Evolutionary conservation across 2,113 vertebrate genomes (phyloP), one percentile per base, ranked within the genome.

Genomic region (Coregonus clupeaformis): DNA sequence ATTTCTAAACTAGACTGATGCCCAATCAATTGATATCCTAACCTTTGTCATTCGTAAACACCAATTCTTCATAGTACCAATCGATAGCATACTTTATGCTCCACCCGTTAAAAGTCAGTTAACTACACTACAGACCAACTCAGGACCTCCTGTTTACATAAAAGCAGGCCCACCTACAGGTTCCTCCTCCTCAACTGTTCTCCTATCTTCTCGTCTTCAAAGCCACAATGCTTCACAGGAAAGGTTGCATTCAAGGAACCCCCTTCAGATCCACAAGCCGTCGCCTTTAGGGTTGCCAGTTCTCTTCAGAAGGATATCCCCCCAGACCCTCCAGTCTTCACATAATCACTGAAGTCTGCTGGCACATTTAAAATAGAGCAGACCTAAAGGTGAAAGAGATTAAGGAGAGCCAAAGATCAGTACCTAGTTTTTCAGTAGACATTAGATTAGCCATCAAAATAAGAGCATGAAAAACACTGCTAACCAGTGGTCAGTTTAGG

Each of bases 331-430:
- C 42, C 86, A 85, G 14, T 47, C 14, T 0, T 32, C 30, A 5
- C 0, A 83, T 55, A 76, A 11, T 80, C 82, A 81, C 87, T 78
- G 91, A 79, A 92, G 83, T 93, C 90, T 0, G 92, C 84, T 47
- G 89, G 92, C 65, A 94, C 74, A 14, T 90, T 93, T 70, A 95
- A 83, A 76, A 94, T 67, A 11, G 94, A 94, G 72, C 94, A 94
- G 69, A 94, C 89, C 94, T 95, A 89, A 69, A 90, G 91, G n/a
- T 70, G 14, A 60, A 63, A 70, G 25, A 65, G 30, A 60, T 30
- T 25, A 47, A 36, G 20, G 11, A 3, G 18, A 32, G 52, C 49
- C 3, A 60, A 60, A n/a, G 29, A n/a, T n/a, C 29, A 16, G 47
- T 68, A 13, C 5, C 36, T 6, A n/a, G 49, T 18, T 29, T 25